These are phyloP conservation scores for Holocentrus rufus DNA, from an alignment of 2,797 vertebrate genomes.

Conservation along the genomic window DNA sequence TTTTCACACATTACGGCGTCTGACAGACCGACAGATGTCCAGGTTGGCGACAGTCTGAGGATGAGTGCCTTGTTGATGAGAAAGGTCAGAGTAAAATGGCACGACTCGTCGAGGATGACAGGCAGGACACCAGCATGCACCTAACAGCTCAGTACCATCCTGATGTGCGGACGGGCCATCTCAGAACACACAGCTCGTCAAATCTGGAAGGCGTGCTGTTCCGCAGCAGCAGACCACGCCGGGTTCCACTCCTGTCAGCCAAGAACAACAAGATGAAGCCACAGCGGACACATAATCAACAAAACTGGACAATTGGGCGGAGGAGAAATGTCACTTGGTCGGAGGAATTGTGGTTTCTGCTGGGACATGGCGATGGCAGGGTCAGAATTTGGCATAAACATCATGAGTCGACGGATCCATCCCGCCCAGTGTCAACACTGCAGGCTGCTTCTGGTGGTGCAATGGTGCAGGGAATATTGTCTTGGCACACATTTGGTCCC, in stretches of 20 bases:
- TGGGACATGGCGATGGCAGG: constrained; percentile 32
- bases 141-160: constrained; percentile 37
- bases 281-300: constrained; percentile 40
- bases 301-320: neutral
- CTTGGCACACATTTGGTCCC: constrained; percentile 5
- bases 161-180: constrained; percentile 53
- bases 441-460: neutral
- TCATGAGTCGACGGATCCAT: constrained; percentile 16
- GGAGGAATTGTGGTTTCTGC: constrained; percentile 50
- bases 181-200: constrained; percentile 61
- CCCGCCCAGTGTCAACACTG: constrained; percentile 1
- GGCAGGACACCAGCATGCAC: constrained; percentile 44
- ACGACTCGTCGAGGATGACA: constrained; percentile 67
- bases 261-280: constrained; percentile 38
- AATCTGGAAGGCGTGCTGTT: constrained; percentile 55
- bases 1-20: constrained; percentile 32
- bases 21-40: constrained; percentile 7
- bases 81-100: constrained; percentile 55
- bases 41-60: constrained; percentile 36
- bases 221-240: constrained; percentile 40
- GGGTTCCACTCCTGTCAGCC: constrained; percentile 49
- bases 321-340: constrained; percentile 9
- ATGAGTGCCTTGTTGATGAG: constrained; percentile 34
- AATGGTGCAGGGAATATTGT: neutral
- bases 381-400: constrained; percentile 45